Evolutionary conservation across 1,140 invertebrate species (phyloP).

Genomic region (Chrysopa pallens): DNA sequence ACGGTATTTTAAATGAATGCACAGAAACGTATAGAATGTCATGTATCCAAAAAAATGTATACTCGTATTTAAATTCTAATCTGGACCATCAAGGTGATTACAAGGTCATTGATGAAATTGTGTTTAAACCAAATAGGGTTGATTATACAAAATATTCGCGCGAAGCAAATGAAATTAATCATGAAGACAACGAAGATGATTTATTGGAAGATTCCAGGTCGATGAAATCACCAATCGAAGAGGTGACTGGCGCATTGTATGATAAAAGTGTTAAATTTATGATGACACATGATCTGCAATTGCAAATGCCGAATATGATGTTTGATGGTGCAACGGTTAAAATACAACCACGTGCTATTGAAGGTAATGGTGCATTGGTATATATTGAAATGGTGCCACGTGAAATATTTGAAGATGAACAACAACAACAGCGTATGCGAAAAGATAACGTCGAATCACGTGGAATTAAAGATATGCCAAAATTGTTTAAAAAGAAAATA

Average conservation of each 20-base stretch:
- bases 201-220: conserved; percentile 12
- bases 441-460: conserved; percentile 20
- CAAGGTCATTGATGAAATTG: conserved; percentile 46
- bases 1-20: conserved; percentile 48
- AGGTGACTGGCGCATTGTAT: conserved; percentile 47
- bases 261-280: conserved; percentile 49
- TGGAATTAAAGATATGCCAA: too few relatives aligned
- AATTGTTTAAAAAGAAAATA: conserved; percentile 45
- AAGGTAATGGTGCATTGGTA: conserved; percentile 49
- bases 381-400: conserved; percentile 45
- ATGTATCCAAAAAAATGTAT: conserved; percentile 59
- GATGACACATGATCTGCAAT: conserved; percentile 52
- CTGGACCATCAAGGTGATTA: conserved; percentile 43
- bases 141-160: conserved; percentile 31
- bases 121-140: conserved; percentile 45
- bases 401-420: neutral
- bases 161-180: conserved; percentile 14
- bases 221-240: conserved; percentile 38
- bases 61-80: conserved; percentile 42
- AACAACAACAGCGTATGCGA: conserved; percentile 21
- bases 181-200: conserved; percentile 19
- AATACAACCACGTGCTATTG: conserved; percentile 48
- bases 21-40: conserved; percentile 38
- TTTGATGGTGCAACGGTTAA: conserved; percentile 50
- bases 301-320: conserved; percentile 46